These are phyloP conservation scores for Ophthalmolycus amberensis DNA, from an alignment of 2,113 vertebrate genomes.

Conservation along the genomic window DNA sequence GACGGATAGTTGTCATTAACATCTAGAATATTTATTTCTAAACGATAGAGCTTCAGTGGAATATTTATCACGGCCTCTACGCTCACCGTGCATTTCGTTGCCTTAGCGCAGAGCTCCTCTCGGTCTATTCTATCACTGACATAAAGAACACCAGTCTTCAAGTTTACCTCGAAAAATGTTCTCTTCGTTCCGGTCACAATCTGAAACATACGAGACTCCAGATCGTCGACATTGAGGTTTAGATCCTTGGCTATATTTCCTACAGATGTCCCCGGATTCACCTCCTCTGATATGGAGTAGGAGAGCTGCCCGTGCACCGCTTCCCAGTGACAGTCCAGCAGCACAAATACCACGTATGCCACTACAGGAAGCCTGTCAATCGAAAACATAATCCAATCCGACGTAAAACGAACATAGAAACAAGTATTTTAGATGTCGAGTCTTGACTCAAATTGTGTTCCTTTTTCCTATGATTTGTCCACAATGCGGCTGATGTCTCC, in stretches of 20 bases:
- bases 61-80: conserved; percentile 77
- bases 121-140: conserved; percentile 77
- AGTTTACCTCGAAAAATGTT: conserved; percentile 78
- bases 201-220: conserved; percentile 73
- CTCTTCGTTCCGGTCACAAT: conserved; percentile 65
- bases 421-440: not conserved
- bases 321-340: conserved; percentile 42
- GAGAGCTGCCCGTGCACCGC: conserved; percentile 54
- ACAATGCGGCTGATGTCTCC: not conserved
- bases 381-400: conserved; percentile 55
- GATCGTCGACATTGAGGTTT: conserved; percentile 64
- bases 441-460: not conserved
- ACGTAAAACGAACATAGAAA: not conserved
- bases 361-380: not conserved
- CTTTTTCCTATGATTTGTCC: not conserved
- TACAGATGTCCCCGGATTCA: conserved; percentile 72
- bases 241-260: conserved; percentile 82
- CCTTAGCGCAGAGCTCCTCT: conserved; percentile 74
- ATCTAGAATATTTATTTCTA: conserved; percentile 77
- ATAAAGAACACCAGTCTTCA: conserved; percentile 75
- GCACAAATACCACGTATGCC: conserved; percentile 20
- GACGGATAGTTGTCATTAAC: conserved; percentile 79
- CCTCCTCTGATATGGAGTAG: conserved; percentile 77
- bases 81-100: conserved; percentile 59
- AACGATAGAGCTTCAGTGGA: conserved; percentile 74